Percentiles rank a stretch among this genome's conserved stretches.
Evolutionary conservation across 2,113 vertebrate genomes (phyloP).

Genomic region (Benitochromis conjunctus): DNA sequence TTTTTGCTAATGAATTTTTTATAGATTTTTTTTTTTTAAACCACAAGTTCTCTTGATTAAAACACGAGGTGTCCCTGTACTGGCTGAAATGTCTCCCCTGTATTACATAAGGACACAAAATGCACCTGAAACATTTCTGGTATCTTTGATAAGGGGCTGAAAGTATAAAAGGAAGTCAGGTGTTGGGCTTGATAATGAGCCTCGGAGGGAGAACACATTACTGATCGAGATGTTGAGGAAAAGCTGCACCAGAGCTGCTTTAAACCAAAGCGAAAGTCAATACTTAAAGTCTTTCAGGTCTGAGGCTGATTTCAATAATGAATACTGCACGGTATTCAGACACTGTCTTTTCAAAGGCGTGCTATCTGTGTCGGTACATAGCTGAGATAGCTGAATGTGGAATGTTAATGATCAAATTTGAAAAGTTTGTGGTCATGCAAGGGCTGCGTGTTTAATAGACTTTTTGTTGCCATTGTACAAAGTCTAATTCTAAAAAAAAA

Average conservation of each 20-base stretch:
- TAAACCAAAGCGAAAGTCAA: not conserved
- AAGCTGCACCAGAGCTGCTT: not conserved
- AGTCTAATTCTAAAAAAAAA: not conserved
- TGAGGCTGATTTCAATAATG: not conserved
- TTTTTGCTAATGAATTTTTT: not conserved
- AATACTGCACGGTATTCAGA: not conserved
- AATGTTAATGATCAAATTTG: not conserved
- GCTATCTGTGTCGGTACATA: not conserved
- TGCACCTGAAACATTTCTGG: not conserved
- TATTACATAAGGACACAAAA: not conserved
- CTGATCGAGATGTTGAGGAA: not conserved
- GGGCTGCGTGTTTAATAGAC: not conserved
- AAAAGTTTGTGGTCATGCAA: not conserved
- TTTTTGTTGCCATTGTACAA: not conserved
- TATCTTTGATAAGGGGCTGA: conserved; percentile 18
- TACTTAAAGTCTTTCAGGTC: not conserved
- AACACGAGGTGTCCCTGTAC: not conserved
- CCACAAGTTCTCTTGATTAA: not conserved
- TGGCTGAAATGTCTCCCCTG: not conserved
- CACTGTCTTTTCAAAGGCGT: not conserved
- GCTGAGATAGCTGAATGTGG: not conserved
- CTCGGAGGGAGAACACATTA: not conserved
- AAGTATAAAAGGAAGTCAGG: conserved; percentile 17
- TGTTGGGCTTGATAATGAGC: conserved; percentile 31
- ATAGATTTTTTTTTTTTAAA: not conserved